Evolutionary conservation across 2,113 vertebrate species (phyloP), one percentile per base, ranked within the genome.

Genomic region (Oncorhynchus kisutch): DNA sequence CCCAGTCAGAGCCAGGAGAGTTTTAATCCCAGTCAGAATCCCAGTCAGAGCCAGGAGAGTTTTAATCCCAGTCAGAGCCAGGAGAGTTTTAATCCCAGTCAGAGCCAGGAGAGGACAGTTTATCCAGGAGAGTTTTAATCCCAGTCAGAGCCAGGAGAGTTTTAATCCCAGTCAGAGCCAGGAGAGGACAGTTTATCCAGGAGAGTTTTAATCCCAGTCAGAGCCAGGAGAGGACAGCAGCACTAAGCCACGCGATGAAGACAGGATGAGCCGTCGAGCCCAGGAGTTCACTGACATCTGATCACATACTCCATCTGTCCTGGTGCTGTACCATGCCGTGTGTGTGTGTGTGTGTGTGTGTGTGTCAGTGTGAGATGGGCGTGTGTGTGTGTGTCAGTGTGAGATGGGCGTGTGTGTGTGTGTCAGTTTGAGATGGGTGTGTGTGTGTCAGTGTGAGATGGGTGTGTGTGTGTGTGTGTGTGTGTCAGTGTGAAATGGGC

Each of bases 231-330:
- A 64, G 62, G 62, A 8, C 22, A 57, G 14, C 64, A 79, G 75
- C 78, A 75, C 78, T 73, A 24, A 83, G 77, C 72, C 66, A 74
- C 72, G 71, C 78, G 78, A 73, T 78, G 70, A 86, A 70, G 77
- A 81, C 77, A 45, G 65, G 34, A 82, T 75, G 65, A 18, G 16
- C 51, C 16, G 72, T 65, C 34, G 72, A 6, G 69, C 68, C 7
- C 2, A 45, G 39, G 62, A 2, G 60, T 75, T 81, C 84, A 89
- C 73, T 70, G 74, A 49, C 65, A 81, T 83, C 77, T 82, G 81
- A 85, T 85, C 39, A 2, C 39, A 45, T 45, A 11, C 2, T 45
- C 8, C 79, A 69, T 74, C 13, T 77, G 84, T 77, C 45, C 8
- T 45, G 39, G 8, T 45, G 54, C 54, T 57, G 13, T 57, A 57